Evolutionary conservation across 2,888 invertebrate genomes (phyloP).

Genomic region (Tridacna crocea): DNA sequence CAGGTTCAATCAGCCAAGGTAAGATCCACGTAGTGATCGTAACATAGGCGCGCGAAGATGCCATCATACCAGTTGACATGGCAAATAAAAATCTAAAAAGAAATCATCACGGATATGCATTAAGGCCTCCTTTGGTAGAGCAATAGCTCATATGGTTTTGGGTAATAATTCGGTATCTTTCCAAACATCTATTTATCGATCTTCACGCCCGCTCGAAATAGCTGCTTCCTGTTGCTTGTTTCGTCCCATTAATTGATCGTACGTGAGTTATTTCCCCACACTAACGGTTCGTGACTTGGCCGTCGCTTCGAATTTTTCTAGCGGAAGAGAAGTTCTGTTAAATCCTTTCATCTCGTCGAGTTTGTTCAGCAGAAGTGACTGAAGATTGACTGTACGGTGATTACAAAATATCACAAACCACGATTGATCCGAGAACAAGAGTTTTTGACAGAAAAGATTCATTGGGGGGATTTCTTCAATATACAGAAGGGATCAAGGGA

Average conservation of each 20-base stretch:
- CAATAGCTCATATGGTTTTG: too few relatives aligned
- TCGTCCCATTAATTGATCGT: slow-evolving; percentile 20
- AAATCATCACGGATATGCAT: too few relatives aligned
- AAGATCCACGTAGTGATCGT: too few relatives aligned
- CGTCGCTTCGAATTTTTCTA: slow-evolving; percentile 26
- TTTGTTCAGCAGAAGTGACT: slow-evolving; percentile 47
- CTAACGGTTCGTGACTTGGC: slow-evolving; percentile 12
- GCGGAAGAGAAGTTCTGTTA: slow-evolving; percentile 50
- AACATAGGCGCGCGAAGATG: too few relatives aligned
- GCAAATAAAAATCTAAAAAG: too few relatives aligned
- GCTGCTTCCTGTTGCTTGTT: neutral
- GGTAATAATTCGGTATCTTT: too few relatives aligned
- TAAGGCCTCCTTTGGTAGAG: too few relatives aligned
- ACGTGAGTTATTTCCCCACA: slow-evolving; percentile 5
- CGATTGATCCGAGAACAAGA: slow-evolving; percentile 16
- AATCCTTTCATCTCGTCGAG: slow-evolving; percentile 55
- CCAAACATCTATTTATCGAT: neutral
- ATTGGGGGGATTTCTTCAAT: slow-evolving; percentile 40
- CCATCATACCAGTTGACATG: too few relatives aligned
- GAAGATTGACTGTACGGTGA: slow-evolving; percentile 19
- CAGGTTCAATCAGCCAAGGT: too few relatives aligned
- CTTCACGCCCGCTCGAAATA: neutral
- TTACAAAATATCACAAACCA: slow-evolving; percentile 21
- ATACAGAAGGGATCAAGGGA: slow-evolving; percentile 51
- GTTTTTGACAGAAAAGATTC: slow-evolving; percentile 20